Conservation (phyloP, 2,888 invertebrate genomes). For the Keiferia lycopersicella region DNA sequence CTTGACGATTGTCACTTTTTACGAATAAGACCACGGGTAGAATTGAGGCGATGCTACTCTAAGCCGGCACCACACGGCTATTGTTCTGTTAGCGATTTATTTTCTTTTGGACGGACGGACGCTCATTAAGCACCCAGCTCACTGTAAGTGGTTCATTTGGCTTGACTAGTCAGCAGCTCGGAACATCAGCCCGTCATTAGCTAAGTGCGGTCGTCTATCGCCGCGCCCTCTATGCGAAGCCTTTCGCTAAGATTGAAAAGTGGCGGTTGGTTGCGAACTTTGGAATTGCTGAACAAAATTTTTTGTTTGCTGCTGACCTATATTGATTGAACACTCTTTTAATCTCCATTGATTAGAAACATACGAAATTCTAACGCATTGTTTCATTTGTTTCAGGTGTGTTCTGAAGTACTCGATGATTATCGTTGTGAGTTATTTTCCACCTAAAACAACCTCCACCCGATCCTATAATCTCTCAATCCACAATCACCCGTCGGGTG, state of each 20-base stretch:
- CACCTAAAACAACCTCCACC: neutral
- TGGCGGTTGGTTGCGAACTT: too few relatives aligned
- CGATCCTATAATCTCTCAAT: conserved; percentile 13
- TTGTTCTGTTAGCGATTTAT: too few relatives aligned
- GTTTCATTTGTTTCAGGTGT: conserved; percentile 9
- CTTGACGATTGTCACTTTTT: too few relatives aligned
- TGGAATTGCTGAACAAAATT: too few relatives aligned
- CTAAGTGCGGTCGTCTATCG: conserved; percentile 21
- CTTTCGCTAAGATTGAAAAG: too few relatives aligned
- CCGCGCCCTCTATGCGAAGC: neutral
- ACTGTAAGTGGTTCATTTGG: neutral
- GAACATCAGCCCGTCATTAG: conserved; percentile 19
- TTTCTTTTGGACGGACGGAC: too few relatives aligned
- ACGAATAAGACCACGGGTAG: too few relatives aligned
- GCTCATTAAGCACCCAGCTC: neutral
- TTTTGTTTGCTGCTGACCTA: too few relatives aligned
- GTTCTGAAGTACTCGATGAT: neutral
- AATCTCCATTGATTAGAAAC: neutral
- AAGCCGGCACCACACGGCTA: too few relatives aligned
- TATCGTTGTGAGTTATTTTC: neutral
- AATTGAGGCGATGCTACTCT: too few relatives aligned
- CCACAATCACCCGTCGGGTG: conserved; percentile 8
- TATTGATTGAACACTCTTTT: too few relatives aligned
- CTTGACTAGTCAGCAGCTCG: too few relatives aligned
- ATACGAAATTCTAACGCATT: neutral